Evolutionary conservation across 2,113 vertebrate genomes (phyloP), one percentile per base, ranked within the genome.

Genomic region (Pomatorhinus ruficollis): DNA sequence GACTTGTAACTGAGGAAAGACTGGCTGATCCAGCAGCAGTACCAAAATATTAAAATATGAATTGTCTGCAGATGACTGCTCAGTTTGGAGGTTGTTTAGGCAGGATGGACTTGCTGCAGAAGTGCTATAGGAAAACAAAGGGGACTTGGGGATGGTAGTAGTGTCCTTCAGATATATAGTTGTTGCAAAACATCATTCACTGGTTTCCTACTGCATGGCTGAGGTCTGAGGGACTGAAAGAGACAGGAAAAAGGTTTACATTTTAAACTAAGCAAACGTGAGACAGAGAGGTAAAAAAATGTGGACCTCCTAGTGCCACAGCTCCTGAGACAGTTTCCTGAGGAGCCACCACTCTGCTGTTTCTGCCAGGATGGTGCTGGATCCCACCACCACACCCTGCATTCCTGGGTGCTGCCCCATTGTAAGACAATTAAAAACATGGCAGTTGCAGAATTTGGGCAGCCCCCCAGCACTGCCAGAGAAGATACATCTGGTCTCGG

Each of bases 351-450:
- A n/a, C 19, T 22, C 53, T 31, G 27, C 76, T 4, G 4, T 12
- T 74, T 37, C 50, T 84, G 69, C 35, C 3, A 2, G 76, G 65
- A 79, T 45, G 63, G 66, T 57, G 68, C 75, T 87, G 92, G 85
- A 93, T 66, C 59, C 63, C 68, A 83, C 57, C 83, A 87, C 23
- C 10, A 6, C 8, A 0, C 42, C 72, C 66, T 13, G 10, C 76
- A 85, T 92, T 95, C 93, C 74, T 83, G 84, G 33, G 61, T 92
- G 59, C 77, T 94, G 70, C 91, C 69, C 72, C 49, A 66, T 77
- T 91, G 87, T 85, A 71, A 92, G 56, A 56, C 65, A 87, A 83
- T 94, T 86, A 66, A 94, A 97, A 92, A 57, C 56, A 16, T 13
- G 15, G 77, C 84, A 81, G 57, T 87, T 72, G 87, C 95, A 92